These are phyloP conservation scores for Macaca mulatta DNA, from an alignment of 2,113 vertebrate species.

Conservation along the genomic window DNA sequence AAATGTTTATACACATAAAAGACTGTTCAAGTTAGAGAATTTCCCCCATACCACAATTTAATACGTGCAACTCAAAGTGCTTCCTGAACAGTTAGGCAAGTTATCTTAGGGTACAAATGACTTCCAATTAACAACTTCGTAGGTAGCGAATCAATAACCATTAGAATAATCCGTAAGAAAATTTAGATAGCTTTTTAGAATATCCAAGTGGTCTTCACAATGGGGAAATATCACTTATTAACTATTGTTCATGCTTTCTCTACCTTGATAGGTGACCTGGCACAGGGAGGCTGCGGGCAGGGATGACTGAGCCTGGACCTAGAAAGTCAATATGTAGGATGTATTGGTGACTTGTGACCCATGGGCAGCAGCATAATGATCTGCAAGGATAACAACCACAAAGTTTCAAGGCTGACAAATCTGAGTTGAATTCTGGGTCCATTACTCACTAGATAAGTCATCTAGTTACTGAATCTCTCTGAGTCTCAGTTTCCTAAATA, in stretches of 20 bases:
- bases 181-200: background rate
- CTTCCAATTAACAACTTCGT: background rate
- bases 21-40: background rate
- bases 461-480: background rate
- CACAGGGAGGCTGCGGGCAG: background rate
- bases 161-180: background rate
- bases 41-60: background rate
- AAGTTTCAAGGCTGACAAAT: background rate
- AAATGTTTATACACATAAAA: conserved; percentile 28
- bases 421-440: background rate
- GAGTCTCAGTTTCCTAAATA: background rate
- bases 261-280: background rate
- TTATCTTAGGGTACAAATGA: background rate
- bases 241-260: background rate
- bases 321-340: background rate
- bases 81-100: background rate
- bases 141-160: background rate
- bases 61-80: background rate
- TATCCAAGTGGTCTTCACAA: background rate
- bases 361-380: background rate
- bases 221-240: background rate
- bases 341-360: background rate
- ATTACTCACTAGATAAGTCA: background rate
- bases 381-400: background rate
- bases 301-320: background rate